Evolutionary conservation across 2,888 invertebrate genomes (phyloP).

Genomic region (Yponomeuta cagnagella): DNA sequence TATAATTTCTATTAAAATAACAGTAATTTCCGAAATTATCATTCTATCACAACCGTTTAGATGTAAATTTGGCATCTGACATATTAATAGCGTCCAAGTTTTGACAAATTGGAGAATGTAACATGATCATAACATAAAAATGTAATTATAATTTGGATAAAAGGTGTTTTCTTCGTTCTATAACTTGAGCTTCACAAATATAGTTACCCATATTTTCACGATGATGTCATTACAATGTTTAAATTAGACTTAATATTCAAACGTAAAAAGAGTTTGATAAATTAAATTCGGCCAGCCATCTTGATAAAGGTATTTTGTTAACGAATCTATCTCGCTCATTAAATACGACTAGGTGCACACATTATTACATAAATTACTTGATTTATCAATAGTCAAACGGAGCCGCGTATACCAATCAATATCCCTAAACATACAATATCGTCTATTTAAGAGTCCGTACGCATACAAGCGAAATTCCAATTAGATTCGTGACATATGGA

Average conservation of each 20-base stretch:
- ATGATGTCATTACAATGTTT: slow-evolving; percentile 13
- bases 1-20: slow-evolving; percentile 65
- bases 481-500: slow-evolving; percentile 72
- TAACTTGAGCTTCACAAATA: neutral
- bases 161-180: slow-evolving; percentile 1
- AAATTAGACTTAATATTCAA: neutral
- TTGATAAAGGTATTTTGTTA: neutral
- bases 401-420: slow-evolving; percentile 55
- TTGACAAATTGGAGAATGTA: slow-evolving; percentile 53
- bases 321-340: neutral
- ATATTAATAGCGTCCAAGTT: slow-evolving; percentile 59
- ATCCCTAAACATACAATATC: slow-evolving; percentile 70
- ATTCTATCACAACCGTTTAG: slow-evolving; percentile 59
- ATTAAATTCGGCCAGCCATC: neutral
- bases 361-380: slow-evolving; percentile 3
- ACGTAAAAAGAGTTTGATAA: slow-evolving; percentile 5
- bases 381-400: slow-evolving; percentile 27
- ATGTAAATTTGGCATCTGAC: slow-evolving; percentile 65
- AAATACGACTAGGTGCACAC: neutral
- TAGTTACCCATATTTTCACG: neutral
- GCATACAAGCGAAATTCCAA: slow-evolving; percentile 71
- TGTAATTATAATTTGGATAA: neutral
- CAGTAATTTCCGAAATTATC: slow-evolving; percentile 63
- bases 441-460: slow-evolving; percentile 70
- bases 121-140: slow-evolving; percentile 36